Evolutionary conservation across 2,888 invertebrate species (phyloP), one percentile per base, ranked within the genome.

Genomic region (Polymixis flavicincta): DNA sequence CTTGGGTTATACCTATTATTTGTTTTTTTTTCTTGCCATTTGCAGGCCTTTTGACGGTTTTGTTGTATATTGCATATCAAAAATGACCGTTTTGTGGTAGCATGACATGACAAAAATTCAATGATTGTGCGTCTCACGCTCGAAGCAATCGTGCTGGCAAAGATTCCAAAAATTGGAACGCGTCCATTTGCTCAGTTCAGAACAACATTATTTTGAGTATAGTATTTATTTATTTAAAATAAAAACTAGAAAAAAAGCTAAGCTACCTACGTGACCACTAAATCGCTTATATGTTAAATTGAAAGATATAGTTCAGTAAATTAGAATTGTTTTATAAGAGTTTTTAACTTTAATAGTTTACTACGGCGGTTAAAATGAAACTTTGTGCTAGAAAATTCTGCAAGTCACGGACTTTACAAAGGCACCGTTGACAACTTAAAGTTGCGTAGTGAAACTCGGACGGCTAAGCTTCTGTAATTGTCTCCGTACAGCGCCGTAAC

Each of bases 401-500:
- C 19, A 60, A 48, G 52, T 52, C n/a, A 25, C 11, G 19, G 17
- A 19, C 32, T 52, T 50, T 11, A 32, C 32, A 28, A 22, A 48
- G 42, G 9, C 37, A 45, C 25, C 6, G 50, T 48, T 54, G 50
- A 61, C 54, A 32, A 55, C 9, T 50, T 17, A 3, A 37, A 54
- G 60, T 74, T 50, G 28, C 14, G 19, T 37, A 14, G 22, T 32
- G 17, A 52, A 61, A 48, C 48, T 50, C 13, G 25, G 8, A 54
- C n/a, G 60, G 22, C 45, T 64, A 13, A 25, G n/a, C 22, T 50
- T 19, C 13, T 60, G 19, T 82, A 68, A 78, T 65, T 78, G 25
- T 32, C 22, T 60, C 32, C 32, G 42, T 52, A 54, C 28, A 37
- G 63, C 50, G 50, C 48, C 50, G 48, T 14, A 65, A 76, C 54